A percentile compares a stretch with the other conserved stretches of the same genome.
phyloP scores from a whole-genome alignment of 1,140 invertebrate species.

The Dryas iulia region DNA sequence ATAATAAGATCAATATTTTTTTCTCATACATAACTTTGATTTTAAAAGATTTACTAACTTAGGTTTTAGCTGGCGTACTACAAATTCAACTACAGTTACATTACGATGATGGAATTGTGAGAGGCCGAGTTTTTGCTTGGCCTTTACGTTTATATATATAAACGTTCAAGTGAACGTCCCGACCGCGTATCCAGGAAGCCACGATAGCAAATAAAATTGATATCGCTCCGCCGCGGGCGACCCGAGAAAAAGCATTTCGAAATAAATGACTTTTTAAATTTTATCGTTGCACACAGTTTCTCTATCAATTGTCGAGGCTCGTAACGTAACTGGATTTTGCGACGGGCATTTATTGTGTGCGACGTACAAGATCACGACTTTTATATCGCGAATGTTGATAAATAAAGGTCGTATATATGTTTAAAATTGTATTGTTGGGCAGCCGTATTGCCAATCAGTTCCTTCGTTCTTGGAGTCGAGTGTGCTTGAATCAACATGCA shows the following conservation, averaged over 20 bases:
- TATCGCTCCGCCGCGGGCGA: conserved; percentile 70
- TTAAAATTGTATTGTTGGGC: conserved; percentile 44
- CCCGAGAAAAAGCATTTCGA: conserved; percentile 78
- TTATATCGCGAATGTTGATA: conserved; percentile 63
- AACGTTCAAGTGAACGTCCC: conserved; percentile 31
- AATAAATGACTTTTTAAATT: conserved; percentile 81
- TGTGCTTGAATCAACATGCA: conserved; percentile 12
- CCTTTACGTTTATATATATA: background rate
- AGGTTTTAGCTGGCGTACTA: background rate
- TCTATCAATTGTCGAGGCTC: conserved; percentile 77
- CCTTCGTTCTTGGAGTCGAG: conserved; percentile 9
- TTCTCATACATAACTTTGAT: background rate
- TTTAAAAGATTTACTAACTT: background rate
- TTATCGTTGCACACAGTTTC: conserved; percentile 80
- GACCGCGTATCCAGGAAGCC: conserved; percentile 53
- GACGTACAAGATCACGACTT: conserved; percentile 70
- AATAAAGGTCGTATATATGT: conserved; percentile 51
- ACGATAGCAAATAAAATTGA: conserved; percentile 77
- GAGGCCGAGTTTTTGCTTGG: background rate
- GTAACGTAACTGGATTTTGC: conserved; percentile 75
- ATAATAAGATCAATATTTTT: too few species aligned
- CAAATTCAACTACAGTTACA: background rate
- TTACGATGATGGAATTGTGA: background rate
- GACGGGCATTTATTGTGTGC: conserved; percentile 75
- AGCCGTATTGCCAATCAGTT: conserved; percentile 38